Evolutionary conservation across 2,113 vertebrate genomes (phyloP).

Genomic region (Brachypodius melanocephalos): DNA sequence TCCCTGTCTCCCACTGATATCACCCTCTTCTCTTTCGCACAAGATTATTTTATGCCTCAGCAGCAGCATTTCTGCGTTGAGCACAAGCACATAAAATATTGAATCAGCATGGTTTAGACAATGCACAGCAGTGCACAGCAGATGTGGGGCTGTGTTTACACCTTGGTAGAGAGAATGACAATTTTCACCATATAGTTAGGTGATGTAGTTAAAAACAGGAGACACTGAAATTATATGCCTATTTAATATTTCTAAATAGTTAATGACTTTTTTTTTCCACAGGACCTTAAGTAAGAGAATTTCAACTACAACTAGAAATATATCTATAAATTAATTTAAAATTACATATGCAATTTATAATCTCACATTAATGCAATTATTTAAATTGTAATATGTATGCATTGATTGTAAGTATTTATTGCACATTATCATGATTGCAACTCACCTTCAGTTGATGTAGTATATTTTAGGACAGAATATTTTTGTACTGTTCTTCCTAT

Average conservation of each 20-base stretch:
- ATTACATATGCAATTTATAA: neutral
- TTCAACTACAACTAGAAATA: neutral
- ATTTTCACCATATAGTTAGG: neutral
- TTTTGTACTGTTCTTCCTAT: neutral
- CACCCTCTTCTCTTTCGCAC: neutral
- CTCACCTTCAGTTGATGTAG: neutral
- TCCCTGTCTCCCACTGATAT: neutral
- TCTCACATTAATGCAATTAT: neutral
- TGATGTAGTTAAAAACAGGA: neutral
- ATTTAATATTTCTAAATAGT: neutral
- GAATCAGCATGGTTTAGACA: neutral
- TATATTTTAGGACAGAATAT: neutral
- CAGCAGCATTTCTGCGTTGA: neutral
- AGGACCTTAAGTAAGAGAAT: neutral
- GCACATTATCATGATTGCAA: neutral
- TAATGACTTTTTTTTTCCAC: neutral
- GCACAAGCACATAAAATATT: neutral
- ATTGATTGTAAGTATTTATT: neutral
- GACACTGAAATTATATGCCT: neutral
- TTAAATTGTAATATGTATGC: neutral
- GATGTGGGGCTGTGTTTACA: rapidly evolving
- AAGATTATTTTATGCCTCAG: neutral
- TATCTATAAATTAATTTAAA: neutral
- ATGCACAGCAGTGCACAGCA: neutral
- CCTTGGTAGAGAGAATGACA: neutral